Percentiles rank a stretch among this genome's conserved stretches.
These are phyloP conservation scores for Lacerta agilis DNA, from an alignment of 2,797 vertebrate genomes.

Conservation along the genomic window DNA sequence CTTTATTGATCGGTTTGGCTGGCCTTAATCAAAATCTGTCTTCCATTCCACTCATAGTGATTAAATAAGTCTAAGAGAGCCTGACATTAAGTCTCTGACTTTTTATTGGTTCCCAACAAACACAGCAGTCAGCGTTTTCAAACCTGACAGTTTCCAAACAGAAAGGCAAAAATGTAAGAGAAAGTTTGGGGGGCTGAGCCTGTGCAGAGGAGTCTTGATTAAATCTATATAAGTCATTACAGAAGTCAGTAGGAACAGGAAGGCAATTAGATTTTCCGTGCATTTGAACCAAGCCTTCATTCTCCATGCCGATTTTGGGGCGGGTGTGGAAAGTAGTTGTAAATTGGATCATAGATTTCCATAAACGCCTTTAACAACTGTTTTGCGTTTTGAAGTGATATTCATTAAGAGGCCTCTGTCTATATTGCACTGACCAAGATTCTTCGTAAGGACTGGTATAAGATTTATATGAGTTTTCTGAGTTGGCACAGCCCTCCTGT, in stretches of 20 bases:
- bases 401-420: not conserved
- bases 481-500: not conserved
- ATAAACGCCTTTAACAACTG: not conserved
- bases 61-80: conserved; percentile 86
- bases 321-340: accelerated
- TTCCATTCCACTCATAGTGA: conserved; percentile 86
- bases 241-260: not conserved
- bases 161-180: conserved; percentile 52
- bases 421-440: not conserved
- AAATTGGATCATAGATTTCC: conserved; percentile 4
- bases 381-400: conserved; percentile 1
- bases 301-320: not conserved
- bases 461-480: not conserved
- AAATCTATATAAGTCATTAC: conserved; percentile 36
- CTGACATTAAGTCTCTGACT: conserved; percentile 79
- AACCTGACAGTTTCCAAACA: conserved; percentile 50
- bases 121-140: conserved; percentile 77
- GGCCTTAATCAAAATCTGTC: conserved; percentile 88
- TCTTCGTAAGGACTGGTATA: not conserved
- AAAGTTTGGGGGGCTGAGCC: conserved; percentile 28
- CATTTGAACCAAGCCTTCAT: not conserved
- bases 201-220: conserved; percentile 25
- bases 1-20: conserved; percentile 87
- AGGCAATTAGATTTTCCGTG: not conserved
- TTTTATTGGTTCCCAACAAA: conserved; percentile 76